A percentile compares a stretch with the other conserved stretches of the same genome.
phyloP scores from a whole-genome alignment of 2,888 invertebrate genomes.

The Odontomyia ornata region DNA sequence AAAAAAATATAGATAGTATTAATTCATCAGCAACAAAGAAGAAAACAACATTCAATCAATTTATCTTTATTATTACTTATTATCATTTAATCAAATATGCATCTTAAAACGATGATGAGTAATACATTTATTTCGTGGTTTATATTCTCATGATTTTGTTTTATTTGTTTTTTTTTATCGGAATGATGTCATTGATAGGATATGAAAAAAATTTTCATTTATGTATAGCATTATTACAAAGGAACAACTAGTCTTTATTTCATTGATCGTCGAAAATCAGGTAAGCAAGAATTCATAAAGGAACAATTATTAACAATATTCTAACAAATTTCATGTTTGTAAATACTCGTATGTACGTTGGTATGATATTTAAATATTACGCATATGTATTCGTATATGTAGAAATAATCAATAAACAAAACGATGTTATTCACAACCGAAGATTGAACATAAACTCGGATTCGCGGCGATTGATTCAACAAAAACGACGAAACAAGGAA shows the following conservation, averaged over 20 bases:
- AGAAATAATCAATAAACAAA: too few relatives aligned
- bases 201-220: constrained; percentile 11
- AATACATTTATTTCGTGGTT: constrained; percentile 30
- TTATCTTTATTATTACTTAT: constrained; percentile 1
- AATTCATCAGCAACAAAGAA: too few relatives aligned
- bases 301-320: constrained; percentile 12
- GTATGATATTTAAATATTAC: not conserved
- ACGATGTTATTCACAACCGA: not conserved
- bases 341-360: not conserved
- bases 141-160: constrained; percentile 23
- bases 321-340: not conserved
- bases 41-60: not conserved
- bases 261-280: not conserved
- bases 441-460: not conserved
- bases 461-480: not conserved
- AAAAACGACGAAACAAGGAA: not conserved
- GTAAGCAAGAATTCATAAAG: constrained; percentile 1
- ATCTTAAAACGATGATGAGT: constrained; percentile 41
- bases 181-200: constrained; percentile 17
- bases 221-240: constrained; percentile 24
- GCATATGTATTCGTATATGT: too few relatives aligned
- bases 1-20: too few relatives aligned
- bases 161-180: not conserved
- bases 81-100: constrained; percentile 32
- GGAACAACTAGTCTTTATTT: constrained; percentile 27